These are phyloP conservation scores for Troilus luridus DNA, from an alignment of 2,888 invertebrate genomes.

Conservation along the genomic window DNA sequence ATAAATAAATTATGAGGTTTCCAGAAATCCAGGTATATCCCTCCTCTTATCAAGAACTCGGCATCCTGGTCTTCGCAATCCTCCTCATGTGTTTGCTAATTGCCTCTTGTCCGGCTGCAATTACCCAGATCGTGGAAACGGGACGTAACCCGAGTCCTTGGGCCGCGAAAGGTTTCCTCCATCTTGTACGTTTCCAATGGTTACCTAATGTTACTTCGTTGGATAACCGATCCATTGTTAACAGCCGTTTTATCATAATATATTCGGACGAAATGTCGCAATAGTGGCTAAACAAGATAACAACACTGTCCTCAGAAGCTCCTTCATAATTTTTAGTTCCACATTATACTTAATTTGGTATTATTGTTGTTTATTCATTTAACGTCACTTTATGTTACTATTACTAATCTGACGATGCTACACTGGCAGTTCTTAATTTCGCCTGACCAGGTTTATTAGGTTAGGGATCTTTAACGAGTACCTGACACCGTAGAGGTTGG, in stretches of 20 bases:
- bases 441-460: too few relatives aligned
- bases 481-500: too few relatives aligned
- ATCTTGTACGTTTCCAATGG: constrained; percentile 7
- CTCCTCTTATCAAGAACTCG: background rate
- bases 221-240: constrained; percentile 1
- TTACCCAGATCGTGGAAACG: constrained; percentile 42
- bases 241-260: background rate
- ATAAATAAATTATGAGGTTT: background rate
- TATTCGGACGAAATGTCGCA: background rate
- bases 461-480: too few relatives aligned
- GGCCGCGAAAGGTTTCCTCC: background rate
- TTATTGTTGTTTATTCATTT: background rate
- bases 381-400: too few relatives aligned
- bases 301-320: background rate
- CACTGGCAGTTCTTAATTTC: too few relatives aligned
- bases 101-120: constrained; percentile 6
- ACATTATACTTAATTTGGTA: background rate
- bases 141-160: constrained; percentile 22
- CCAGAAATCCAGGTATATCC: background rate
- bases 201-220: background rate
- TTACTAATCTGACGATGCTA: too few relatives aligned
- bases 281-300: background rate
- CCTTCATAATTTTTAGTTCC: background rate
- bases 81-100: background rate
- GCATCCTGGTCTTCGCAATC: background rate